Percentiles rank a stretch among this genome's conserved stretches.
Conservation (phyloP, 2,113 vertebrate species). For the Tauraco erythrolophus region DNA sequence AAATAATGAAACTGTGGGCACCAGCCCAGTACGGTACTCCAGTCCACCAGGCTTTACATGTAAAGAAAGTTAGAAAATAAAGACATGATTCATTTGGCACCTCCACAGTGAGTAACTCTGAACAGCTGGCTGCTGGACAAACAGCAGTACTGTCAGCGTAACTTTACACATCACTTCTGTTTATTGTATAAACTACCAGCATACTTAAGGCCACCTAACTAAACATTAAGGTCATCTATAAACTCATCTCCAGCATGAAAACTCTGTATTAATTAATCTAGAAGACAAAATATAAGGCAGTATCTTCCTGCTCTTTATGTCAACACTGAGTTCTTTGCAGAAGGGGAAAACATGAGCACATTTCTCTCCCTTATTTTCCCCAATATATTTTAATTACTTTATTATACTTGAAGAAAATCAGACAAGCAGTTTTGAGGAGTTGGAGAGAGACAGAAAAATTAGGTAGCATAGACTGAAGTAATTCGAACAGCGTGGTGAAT, state of each 20-base stretch:
- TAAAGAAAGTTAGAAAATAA: not conserved
- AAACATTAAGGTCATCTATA: not conserved
- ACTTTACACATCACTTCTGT: not conserved
- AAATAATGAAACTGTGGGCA: not conserved
- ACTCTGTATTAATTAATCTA: not conserved
- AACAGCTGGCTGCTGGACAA: not conserved
- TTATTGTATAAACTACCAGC: not conserved
- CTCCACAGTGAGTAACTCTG: accelerated
- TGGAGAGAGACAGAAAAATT: not conserved
- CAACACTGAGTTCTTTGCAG: not conserved
- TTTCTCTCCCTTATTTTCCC: not conserved
- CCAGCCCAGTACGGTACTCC: not conserved
- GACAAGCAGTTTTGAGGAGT: not conserved
- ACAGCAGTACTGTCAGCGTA: not conserved
- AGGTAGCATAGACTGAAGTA: not conserved
- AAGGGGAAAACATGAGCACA: not conserved
- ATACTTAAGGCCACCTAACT: not conserved
- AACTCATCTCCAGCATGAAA: not conserved
- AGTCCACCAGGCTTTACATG: not conserved
- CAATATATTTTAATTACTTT: not conserved
- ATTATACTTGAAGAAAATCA: not conserved
- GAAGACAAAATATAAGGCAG: not conserved
- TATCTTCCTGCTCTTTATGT: not conserved
- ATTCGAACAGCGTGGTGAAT: not conserved
- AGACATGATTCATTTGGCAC: not conserved